Evolutionary conservation across 2,797 vertebrate species (phyloP).

Genomic region (Thunnus albacares): DNA sequence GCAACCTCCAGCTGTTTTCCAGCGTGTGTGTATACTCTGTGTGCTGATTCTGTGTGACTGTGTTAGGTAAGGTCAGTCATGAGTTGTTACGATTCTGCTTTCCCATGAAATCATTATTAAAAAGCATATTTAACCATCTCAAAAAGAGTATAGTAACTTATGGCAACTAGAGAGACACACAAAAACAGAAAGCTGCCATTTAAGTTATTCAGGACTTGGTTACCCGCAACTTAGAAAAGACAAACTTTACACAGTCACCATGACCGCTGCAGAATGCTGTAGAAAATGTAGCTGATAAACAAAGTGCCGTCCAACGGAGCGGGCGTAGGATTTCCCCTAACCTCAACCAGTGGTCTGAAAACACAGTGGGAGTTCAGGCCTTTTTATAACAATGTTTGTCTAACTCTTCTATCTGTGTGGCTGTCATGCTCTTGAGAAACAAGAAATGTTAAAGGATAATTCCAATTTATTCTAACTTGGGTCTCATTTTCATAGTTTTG

Average conservation of each 20-base stretch:
- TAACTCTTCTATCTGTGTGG: constrained; percentile 14
- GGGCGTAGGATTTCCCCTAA: constrained; percentile 59
- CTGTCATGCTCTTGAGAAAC: constrained; percentile 2
- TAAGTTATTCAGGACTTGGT: constrained; percentile 71
- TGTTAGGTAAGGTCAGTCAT: constrained; percentile 69
- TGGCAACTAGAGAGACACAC: constrained; percentile 39
- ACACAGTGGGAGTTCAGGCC: constrained; percentile 30
- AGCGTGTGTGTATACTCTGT: constrained; percentile 53
- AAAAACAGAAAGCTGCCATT: constrained; percentile 59
- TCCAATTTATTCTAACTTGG: not conserved
- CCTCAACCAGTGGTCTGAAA: constrained; percentile 52
- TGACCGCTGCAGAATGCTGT: constrained; percentile 76
- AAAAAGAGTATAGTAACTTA: constrained; percentile 39
- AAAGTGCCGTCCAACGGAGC: constrained; percentile 59
- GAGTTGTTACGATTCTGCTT: constrained; percentile 55
- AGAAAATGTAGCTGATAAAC: constrained; percentile 75
- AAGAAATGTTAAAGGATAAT: constrained; percentile 15
- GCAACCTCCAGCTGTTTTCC: constrained; percentile 68
- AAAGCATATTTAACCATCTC: constrained; percentile 49
- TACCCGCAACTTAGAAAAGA: constrained; percentile 82
- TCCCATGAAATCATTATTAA: constrained; percentile 59
- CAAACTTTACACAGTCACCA: constrained; percentile 87
- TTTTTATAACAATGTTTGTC: constrained; percentile 59
- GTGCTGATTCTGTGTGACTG: constrained; percentile 61
- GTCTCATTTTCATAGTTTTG: constrained; percentile 18